These are phyloP conservation scores for Papilio polyxenes DNA, from an alignment of 1,140 invertebrate genomes.

Conservation along the genomic window DNA sequence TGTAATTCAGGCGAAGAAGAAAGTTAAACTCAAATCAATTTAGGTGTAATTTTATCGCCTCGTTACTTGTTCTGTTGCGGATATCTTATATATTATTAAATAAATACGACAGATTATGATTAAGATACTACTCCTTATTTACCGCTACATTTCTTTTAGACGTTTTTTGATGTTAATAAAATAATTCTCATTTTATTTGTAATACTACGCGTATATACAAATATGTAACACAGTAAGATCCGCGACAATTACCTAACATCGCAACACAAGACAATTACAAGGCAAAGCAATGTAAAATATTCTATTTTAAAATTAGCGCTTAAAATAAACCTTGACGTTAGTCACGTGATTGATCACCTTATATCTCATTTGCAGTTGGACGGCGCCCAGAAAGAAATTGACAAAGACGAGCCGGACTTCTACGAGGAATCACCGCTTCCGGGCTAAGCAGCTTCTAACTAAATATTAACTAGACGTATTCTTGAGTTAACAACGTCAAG, in stretches of 20 bases:
- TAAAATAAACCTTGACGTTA: conserved; percentile 35
- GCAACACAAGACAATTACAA: too few species aligned
- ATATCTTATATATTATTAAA: too few species aligned
- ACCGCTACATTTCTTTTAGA: background rate
- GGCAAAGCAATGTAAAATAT: conserved; percentile 7
- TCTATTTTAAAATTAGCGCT: background rate
- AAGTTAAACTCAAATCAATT: too few species aligned
- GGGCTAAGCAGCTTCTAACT: conserved; percentile 74
- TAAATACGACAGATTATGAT: background rate
- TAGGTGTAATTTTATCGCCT: too few species aligned
- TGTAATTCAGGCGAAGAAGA: too few species aligned
- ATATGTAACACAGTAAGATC: background rate
- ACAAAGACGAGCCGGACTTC: conserved; percentile 94
- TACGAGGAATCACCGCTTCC: conserved; percentile 92
- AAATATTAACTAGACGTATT: background rate
- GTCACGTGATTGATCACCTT: conserved; percentile 42
- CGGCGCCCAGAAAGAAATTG: conserved; percentile 88
- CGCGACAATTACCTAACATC: conserved; percentile 8
- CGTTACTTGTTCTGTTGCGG: too few species aligned
- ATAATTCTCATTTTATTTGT: background rate
- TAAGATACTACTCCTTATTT: background rate
- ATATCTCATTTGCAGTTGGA: conserved; percentile 84
- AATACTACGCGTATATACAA: too few species aligned
- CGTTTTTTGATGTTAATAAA: background rate
- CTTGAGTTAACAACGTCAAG: background rate